Evolutionary conservation across 2,888 invertebrate species (phyloP), one percentile per base, ranked within the genome.

Genomic region (Pocota personata): DNA sequence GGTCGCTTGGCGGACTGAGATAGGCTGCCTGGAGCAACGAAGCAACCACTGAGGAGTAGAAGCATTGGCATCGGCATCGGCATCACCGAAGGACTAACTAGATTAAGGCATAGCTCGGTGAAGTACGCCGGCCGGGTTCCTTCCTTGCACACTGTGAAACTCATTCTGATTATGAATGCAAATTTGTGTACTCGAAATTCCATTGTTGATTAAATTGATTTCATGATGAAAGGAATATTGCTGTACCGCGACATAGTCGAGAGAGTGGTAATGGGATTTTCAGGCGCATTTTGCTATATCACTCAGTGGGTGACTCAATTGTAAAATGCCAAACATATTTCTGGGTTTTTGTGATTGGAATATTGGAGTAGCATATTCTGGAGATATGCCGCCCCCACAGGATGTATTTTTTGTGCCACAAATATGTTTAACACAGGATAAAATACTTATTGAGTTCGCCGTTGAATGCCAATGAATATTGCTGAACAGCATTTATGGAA

Each of bases 201-300:
- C 60, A 86, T 86, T 86, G 86, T 86, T 86, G 86, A 86, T 82
- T 80, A 86, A 86, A 86, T 86, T 86, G 86, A 86, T 86, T 86
- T 76, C 48, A 76, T 32, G 76, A 86, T 76, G 82, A 86, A 86
- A 86, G 57, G 76, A 75, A 79, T 80, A 84, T 73, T 64, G 10
- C 55, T 58, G 58, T 16, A 46, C 62, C 57, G 57, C 64, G 35
- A 35, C 40, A 50, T 19, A 57, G 24, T 50, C 60, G 55, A n/a
- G 32, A 43, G 32, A 24, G 55, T 40, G 62, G 67, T 75, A 72
- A 75, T 75, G 55, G 73, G 73, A 79, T 78, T 78, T 77, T 55
- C 19, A 35, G 30, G 24, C 52, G 37, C 24, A 52, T 66, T 60
- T 50, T n/a, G 14, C 19, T 55, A 50, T 32, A 35, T 35, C 35